Percentiles rank a stretch among this genome's conserved stretches.
Conservation (phyloP, 1,140 invertebrate genomes). For the Calephelis virginiensis region DNA sequence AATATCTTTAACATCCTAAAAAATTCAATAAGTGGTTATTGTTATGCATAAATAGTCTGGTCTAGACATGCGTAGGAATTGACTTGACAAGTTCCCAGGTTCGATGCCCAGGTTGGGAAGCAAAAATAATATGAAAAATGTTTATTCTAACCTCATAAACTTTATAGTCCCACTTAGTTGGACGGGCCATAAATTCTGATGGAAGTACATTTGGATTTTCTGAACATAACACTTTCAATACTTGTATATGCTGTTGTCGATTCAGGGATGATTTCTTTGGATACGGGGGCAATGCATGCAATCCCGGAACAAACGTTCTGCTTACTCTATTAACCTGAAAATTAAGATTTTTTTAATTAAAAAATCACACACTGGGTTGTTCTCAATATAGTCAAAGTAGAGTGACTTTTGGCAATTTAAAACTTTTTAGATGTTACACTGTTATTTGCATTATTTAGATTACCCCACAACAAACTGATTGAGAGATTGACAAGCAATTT, state of each 20-base stretch:
- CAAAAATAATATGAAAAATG: too few relatives aligned
- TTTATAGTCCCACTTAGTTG: constrained; percentile 44
- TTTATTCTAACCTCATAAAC: constrained; percentile 45
- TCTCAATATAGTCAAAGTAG: background rate
- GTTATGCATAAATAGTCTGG: too few relatives aligned
- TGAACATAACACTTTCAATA: constrained; percentile 50
- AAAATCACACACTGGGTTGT: background rate
- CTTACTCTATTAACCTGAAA: constrained; percentile 35
- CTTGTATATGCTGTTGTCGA: constrained; percentile 43
- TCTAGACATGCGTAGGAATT: too few relatives aligned
- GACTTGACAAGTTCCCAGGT: too few relatives aligned
- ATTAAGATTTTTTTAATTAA: constrained; percentile 19
- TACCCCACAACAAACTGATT: too few relatives aligned
- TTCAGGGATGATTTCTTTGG: constrained; percentile 49
- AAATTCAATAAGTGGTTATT: constrained; percentile 6
- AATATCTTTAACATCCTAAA: constrained; percentile 47
- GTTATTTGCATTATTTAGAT: too few relatives aligned
- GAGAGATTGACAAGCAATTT: too few relatives aligned
- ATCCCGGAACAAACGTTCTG: constrained; percentile 46
- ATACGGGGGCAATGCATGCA: constrained; percentile 36
- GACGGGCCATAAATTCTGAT: constrained; percentile 34
- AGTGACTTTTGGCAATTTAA: too few relatives aligned
- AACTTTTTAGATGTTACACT: too few relatives aligned
- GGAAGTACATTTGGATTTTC: constrained; percentile 41
- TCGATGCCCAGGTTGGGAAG: too few relatives aligned